Base-by-base conservation (phyloP, 2,113 vertebrate species). In the Sarotherodon lohbergeri region DNA sequence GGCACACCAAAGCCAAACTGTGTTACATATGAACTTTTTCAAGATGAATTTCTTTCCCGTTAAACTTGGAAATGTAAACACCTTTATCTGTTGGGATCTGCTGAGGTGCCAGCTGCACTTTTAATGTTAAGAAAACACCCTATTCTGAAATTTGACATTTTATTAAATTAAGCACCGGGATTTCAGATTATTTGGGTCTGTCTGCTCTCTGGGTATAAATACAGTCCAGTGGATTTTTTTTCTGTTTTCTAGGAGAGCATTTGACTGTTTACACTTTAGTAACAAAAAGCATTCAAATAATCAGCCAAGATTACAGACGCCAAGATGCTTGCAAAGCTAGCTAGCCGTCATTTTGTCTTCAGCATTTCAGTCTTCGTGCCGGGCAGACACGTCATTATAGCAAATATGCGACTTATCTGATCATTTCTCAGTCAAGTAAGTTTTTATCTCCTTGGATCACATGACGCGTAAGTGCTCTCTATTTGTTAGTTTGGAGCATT, bases 221-320 rank as follows among this genome's bases (percentile, higher is more conserved):
- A 90, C 55, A 80, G 59, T 29, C 71, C 66, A 87, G 36, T 71
- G 36, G 29, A 2, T 85, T 66, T 50, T 90, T 90, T 56, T 87
- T 90, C 36, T 24, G 61, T 68, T 71, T 78, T 92, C 50, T 90
- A 86, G 82, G 79, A 82, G 56, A 87, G 76, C 83, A 87, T 91
- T 91, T 87, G 78, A 94, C 87, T 91, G 88, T 94, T 95, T 93
- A 93, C 91, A 91, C 55, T 89, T 89, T 41, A 89, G 71, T 87
- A 85, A 90, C 80, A 17, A 82, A 66, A 91, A 82, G 5, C 78
- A 81, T 46, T 85, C 24, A 83, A 29, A 87, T 86, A 84, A 85
- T 90, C 39, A 85, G 81, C 84, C 73, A 88, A 82, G 80, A 83
- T 86, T 66, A 66, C 80, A 83, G 54, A 81, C 48, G 78, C 84